Evolutionary conservation across 2,888 invertebrate genomes (phyloP), one percentile per base, ranked within the genome.

Genomic region (Nebria salina): DNA sequence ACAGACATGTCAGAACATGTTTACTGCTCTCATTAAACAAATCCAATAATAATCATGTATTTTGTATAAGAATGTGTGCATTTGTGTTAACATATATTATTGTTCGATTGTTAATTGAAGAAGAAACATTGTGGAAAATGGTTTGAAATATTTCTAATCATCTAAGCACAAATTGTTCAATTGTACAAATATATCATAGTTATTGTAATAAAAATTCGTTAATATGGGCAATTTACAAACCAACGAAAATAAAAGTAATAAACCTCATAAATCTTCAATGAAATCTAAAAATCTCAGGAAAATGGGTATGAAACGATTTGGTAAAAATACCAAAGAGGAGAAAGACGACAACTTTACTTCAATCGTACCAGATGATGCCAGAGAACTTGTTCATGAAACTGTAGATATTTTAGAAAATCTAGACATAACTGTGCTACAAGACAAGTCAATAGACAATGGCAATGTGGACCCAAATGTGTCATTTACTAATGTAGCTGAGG

Each of bases 141-240:
- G 54, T 54, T 54, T 54, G 54, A 54, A 54, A 54, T 54, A 54
- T 54, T 11, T 54, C 13, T 54, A 54, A 54, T 54, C 54, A 8
- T 13, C 54, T 54, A 54, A 54, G 54, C 4, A 54, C 54, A 54
- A 54, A 54, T 54, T 11, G 8, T 54, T 8, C 4, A 54, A 54
- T 11, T 54, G 8, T 8, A 54, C 4, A 54, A 3, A 8, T 54
- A 54, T 34, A 13, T 54, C 11, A 13, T 54, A 54, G 11, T 8
- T 54, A 54, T 54, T 54, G 54, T 54, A 6, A 54, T 54, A 54
- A 54, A 54, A 11, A 54, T 54, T 54, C 54, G 20, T 25, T 34
- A 85, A 70, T 83, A 92, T 92, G 92, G 92, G 92, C 20, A 92
- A 92, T 84, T 89, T 87, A 83, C 92, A 92, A 87, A 86, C 90